These are phyloP conservation scores for Neoascia interrupta DNA, from an alignment of 2,888 invertebrate genomes.

Conservation along the genomic window DNA sequence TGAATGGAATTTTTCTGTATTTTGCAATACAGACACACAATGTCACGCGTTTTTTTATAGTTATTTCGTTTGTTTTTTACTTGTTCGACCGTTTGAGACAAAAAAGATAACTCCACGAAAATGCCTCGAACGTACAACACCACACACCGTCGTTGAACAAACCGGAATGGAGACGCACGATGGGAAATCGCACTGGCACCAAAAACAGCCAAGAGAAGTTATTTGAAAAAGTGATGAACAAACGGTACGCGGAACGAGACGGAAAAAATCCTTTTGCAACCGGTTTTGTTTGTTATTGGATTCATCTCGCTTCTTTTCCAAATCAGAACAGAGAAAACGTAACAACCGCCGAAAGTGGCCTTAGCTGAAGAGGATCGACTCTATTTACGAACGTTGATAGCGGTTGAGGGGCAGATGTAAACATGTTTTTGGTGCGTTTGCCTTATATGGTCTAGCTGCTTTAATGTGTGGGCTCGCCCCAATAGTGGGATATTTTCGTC, in stretches of 20 bases:
- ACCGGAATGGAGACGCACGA: slow-evolving; percentile 62
- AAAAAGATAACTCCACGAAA: no score
- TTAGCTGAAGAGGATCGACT: no score
- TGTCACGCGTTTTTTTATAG: slow-evolving; percentile 35
- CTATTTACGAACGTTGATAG: no score
- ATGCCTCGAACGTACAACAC: slow-evolving; percentile 27
- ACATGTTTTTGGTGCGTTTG: slow-evolving; percentile 44
- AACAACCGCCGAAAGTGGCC: no score
- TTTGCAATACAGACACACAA: slow-evolving; percentile 13
- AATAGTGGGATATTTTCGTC: slow-evolving; percentile 31
- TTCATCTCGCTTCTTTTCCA: no score
- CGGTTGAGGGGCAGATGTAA: slow-evolving; percentile 17
- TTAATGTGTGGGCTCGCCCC: slow-evolving; percentile 50
- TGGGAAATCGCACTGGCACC: no score
- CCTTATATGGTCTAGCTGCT: slow-evolving; percentile 47
- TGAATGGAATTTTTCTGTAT: slow-evolving; percentile 20
- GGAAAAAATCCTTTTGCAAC: slow-evolving; percentile 46
- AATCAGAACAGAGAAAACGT: no score
- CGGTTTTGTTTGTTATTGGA: slow-evolving; percentile 47
- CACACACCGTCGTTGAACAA: slow-evolving; percentile 45
- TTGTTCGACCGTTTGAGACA: slow-evolving; percentile 36
- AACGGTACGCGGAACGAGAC: slow-evolving; percentile 46
- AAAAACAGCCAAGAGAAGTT: slow-evolving; percentile 19
- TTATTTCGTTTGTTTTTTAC: slow-evolving; percentile 17
- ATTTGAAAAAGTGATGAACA: slow-evolving; percentile 17